Evolutionary conservation across 2,888 invertebrate species (phyloP).

Genomic region (Pachycephus smyrnensis): DNA sequence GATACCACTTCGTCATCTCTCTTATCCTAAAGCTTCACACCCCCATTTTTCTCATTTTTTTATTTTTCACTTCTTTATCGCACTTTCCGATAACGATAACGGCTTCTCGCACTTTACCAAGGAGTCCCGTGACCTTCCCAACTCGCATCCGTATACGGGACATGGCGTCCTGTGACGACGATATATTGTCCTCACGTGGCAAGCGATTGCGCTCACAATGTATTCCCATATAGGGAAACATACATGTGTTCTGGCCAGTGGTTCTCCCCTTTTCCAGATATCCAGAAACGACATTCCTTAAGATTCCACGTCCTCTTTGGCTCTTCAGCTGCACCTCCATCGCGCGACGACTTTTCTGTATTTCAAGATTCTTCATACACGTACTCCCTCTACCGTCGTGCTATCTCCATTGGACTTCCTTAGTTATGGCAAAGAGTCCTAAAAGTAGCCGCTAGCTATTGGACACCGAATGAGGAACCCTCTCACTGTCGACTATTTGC

Average conservation of each 20-base stretch:
- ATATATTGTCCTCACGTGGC: constrained; percentile 12
- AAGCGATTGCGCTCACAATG: constrained; percentile 44
- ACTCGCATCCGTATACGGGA: constrained; percentile 7
- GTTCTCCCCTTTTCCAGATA: constrained; percentile 52
- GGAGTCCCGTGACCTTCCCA: not conserved
- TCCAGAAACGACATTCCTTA: constrained; percentile 44
- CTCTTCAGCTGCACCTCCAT: not conserved
- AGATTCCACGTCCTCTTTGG: not conserved
- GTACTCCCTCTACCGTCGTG: not conserved
- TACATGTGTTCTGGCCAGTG: constrained; percentile 57
- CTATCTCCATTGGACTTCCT: not conserved
- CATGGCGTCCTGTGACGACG: not conserved
- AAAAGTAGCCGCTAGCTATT: not conserved
- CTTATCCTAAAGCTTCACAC: constrained; percentile 28
- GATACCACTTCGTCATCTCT: constrained; percentile 33
- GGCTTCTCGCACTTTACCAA: constrained; percentile 23
- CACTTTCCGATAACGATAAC: constrained; percentile 8
- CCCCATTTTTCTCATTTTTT: constrained; percentile 30
- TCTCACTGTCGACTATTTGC: not conserved
- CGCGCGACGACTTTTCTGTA: not conserved
- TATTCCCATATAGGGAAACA: constrained; percentile 52
- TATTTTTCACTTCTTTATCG: not conserved
- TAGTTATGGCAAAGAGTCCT: not conserved
- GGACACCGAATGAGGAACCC: not conserved
- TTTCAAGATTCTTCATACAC: not conserved